Percentiles rank a stretch among this genome's conserved stretches.
Evolutionary conservation across 1,140 invertebrate species (phyloP).

Genomic region (Doryteuthis pealeii): DNA sequence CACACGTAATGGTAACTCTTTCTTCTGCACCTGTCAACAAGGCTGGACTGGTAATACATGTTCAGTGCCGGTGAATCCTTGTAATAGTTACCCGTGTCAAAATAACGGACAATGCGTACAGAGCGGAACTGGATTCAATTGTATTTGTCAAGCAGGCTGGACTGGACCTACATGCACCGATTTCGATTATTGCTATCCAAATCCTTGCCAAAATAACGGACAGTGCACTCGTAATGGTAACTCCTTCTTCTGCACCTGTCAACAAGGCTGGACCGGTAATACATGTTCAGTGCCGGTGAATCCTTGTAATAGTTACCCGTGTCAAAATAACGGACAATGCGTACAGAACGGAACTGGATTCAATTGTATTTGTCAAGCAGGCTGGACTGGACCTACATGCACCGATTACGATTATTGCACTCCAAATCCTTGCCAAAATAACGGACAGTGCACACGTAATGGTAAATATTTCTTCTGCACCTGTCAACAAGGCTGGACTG

Average conservation of each 20-base stretch:
- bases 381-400: conserved; percentile 17
- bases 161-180: conserved; percentile 17
- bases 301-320: conserved; percentile 9
- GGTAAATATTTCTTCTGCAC: conserved; percentile 1
- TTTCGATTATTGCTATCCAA: conserved; percentile 2
- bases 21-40: background rate
- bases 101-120: conserved; percentile 1
- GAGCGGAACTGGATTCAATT: background rate
- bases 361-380: conserved; percentile 11
- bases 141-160: conserved; percentile 13
- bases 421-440: background rate
- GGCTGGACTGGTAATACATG: background rate
- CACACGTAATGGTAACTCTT: background rate
- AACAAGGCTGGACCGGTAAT: conserved; percentile 13
- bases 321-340: conserved; percentile 18
- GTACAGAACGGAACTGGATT: conserved; percentile 8
- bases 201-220: conserved; percentile 11
- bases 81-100: background rate
- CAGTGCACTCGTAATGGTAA: conserved; percentile 9
- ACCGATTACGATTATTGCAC: conserved; percentile 12
- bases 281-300: conserved; percentile 12
- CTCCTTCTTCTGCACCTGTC: conserved; percentile 12
- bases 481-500: conserved; percentile 7
- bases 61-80: background rate
- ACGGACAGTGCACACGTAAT: conserved; percentile 13